A percentile compares a stretch with the other conserved stretches of the same genome.
Conservation (phyloP, 2,888 invertebrate genomes). For the Drosophila nigricruria region DNA sequence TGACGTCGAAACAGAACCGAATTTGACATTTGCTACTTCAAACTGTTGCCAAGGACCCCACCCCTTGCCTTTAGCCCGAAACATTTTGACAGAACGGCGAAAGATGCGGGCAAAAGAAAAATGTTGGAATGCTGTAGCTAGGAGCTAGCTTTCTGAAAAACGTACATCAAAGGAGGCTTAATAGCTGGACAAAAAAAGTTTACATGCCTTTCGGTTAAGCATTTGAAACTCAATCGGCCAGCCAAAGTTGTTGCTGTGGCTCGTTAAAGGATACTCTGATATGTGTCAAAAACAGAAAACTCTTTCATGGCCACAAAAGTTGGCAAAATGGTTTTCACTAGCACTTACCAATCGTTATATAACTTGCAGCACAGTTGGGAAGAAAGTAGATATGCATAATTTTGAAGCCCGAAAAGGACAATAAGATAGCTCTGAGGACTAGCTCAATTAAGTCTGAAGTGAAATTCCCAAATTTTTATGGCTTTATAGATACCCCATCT, state of each 20-base stretch:
- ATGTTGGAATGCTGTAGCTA: conserved; percentile 35
- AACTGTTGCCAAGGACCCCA: conserved; percentile 50
- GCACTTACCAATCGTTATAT: neutral
- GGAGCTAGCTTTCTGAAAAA: conserved; percentile 3
- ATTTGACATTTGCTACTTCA: conserved; percentile 4
- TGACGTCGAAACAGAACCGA: conserved; percentile 20
- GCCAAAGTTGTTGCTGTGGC: neutral
- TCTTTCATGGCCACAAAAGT: neutral
- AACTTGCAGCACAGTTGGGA: neutral
- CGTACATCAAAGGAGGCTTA: conserved; percentile 49
- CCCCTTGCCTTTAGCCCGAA: conserved; percentile 6
- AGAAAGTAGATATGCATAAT: neutral
- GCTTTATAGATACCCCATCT: neutral
- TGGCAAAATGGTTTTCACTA: neutral
- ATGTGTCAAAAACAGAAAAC: neutral
- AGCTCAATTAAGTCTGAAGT: neutral
- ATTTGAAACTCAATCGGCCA: conserved; percentile 3
- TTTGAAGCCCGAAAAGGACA: neutral
- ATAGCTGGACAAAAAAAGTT: conserved; percentile 9
- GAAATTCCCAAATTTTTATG: conserved; percentile 1
- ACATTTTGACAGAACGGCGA: neutral
- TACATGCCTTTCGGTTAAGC: conserved; percentile 23
- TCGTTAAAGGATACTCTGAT: conserved; percentile 27
- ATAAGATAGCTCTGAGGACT: neutral
- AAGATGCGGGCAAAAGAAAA: conserved; percentile 5